Percentiles rank a stretch among this genome's conserved stretches.
These are phyloP conservation scores for Cynodonichthys magdalenae DNA, from an alignment of 2,797 vertebrate species.

Conservation along the genomic window DNA sequence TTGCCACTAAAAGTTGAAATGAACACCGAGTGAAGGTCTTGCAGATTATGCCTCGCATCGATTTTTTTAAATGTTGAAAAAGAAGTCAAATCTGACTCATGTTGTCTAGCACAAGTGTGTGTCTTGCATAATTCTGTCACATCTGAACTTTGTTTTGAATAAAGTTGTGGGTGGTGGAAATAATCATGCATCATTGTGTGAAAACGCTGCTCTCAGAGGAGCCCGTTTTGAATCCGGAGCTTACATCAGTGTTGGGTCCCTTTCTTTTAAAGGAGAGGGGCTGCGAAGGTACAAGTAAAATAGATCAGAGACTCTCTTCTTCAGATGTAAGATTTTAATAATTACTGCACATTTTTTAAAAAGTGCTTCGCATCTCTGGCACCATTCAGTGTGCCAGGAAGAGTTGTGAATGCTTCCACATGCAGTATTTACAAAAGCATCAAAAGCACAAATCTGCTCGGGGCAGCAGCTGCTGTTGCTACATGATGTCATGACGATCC, in stretches of 20 bases:
- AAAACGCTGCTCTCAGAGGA: slow-evolving; percentile 39
- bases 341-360: slow-evolving; percentile 53
- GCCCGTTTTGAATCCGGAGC: slow-evolving; percentile 53
- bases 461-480: slow-evolving; percentile 55
- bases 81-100: slow-evolving; percentile 18
- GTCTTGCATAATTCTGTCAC: slow-evolving; percentile 9
- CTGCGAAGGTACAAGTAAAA: slow-evolving; percentile 24
- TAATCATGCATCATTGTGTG: slow-evolving; percentile 48
- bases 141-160: slow-evolving; percentile 52
- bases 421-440: slow-evolving; percentile 52
- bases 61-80: slow-evolving; percentile 25
- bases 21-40: slow-evolving; percentile 19
- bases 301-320: slow-evolving; percentile 45
- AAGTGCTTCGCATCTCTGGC: slow-evolving; percentile 25
- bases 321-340: slow-evolving; percentile 49
- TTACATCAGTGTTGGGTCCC: slow-evolving; percentile 42
- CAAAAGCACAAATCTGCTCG: slow-evolving; percentile 48
- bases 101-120: slow-evolving; percentile 41
- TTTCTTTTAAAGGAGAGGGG: slow-evolving; percentile 37
- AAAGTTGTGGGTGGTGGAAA: slow-evolving; percentile 37
- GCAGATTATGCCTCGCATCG: slow-evolving; percentile 6
- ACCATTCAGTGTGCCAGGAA: slow-evolving; percentile 61
- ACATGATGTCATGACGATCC: slow-evolving; percentile 41
- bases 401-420: slow-evolving; percentile 52
- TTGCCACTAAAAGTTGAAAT: slow-evolving; percentile 32